A percentile compares a stretch with the other conserved stretches of the same genome.
phyloP scores from a whole-genome alignment of 2,113 vertebrate genomes.

The Tupaia tana region DNA sequence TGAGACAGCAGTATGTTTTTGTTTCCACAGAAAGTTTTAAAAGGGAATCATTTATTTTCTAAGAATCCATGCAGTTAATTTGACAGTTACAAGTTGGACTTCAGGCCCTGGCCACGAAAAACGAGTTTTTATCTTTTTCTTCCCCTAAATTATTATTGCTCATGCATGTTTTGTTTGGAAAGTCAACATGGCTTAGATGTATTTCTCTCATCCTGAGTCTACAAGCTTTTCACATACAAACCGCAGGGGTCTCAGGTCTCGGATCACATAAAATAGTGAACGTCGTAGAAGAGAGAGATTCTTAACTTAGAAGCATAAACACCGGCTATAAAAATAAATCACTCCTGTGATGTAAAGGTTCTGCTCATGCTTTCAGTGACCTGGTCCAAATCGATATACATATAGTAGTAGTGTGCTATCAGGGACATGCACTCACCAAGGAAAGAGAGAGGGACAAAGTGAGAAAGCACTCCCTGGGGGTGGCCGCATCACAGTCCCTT shows the following conservation, averaged over 20 bases:
- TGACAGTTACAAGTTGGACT: neutral
- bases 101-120: neutral
- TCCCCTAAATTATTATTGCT: neutral
- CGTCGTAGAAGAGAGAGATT: neutral
- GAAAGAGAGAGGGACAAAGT: too few relatives aligned
- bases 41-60: neutral
- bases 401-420: too few relatives aligned
- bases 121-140: neutral
- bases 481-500: too few relatives aligned
- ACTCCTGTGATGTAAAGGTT: neutral
- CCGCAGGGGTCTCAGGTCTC: neutral
- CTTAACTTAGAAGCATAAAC: conserved; percentile 2
- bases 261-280: neutral
- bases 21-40: neutral
- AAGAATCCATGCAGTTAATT: neutral
- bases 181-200: conserved; percentile 44
- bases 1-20: neutral
- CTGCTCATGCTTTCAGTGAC: neutral
- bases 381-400: neutral
- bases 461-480: too few relatives aligned
- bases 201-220: neutral
- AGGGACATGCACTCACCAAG: too few relatives aligned
- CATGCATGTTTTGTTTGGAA: conserved; percentile 52
- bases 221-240: neutral
- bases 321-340: conserved; percentile 14